Conservation (phyloP, 2,888 invertebrate species). For the Aphrophora alni region DNA sequence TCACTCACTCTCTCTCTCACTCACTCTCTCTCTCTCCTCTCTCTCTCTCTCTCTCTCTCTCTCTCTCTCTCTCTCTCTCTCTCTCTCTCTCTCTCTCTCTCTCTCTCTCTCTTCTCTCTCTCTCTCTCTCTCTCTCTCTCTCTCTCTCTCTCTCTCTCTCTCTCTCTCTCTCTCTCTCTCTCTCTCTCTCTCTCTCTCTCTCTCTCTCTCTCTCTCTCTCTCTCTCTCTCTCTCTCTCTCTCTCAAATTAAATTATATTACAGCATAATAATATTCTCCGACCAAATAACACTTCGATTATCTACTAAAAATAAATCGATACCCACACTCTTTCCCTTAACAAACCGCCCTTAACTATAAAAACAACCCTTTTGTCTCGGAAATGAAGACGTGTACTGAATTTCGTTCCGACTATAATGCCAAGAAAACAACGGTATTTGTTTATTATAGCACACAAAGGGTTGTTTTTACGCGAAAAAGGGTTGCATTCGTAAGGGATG, state of each 20-base stretch:
- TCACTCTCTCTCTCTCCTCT: constrained; percentile 31
- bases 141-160: background rate
- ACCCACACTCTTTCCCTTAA: no score
- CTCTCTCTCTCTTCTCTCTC: background rate
- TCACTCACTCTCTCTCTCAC: constrained; percentile 29
- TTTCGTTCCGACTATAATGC: no score
- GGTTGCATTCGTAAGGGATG: no score
- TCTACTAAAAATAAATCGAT: no score
- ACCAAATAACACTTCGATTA: no score
- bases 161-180: background rate
- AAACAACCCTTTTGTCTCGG: no score
- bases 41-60: constrained; percentile 32
- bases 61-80: constrained; percentile 32
- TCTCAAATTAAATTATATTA: no score
- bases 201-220: background rate
- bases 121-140: background rate
- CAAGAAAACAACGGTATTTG: no score
- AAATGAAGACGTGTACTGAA: no score
- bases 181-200: background rate
- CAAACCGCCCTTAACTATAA: no score
- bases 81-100: constrained; percentile 32
- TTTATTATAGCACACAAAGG: no score
- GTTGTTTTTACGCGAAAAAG: no score
- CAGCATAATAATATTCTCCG: background rate
- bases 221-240: background rate